These are phyloP conservation scores for Gnatocerus cornutus DNA, from an alignment of 2,888 invertebrate species.

Conservation along the genomic window DNA sequence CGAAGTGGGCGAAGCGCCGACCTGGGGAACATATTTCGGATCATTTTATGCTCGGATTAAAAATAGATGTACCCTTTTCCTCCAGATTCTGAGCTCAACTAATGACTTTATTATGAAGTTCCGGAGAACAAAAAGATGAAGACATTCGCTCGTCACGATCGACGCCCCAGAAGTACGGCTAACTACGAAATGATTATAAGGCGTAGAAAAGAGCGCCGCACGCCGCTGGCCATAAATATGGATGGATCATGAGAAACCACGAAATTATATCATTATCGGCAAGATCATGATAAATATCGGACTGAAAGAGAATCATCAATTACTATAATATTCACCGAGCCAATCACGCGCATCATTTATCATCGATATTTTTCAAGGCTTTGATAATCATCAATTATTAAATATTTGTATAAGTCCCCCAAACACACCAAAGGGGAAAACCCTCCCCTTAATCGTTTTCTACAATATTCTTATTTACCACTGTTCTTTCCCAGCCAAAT, in stretches of 20 bases:
- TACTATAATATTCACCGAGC: slow-evolving; percentile 21
- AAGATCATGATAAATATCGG: slow-evolving; percentile 47
- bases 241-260: slow-evolving; percentile 47
- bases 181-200: slow-evolving; percentile 55
- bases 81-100: slow-evolving; percentile 49
- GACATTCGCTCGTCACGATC: slow-evolving; percentile 56
- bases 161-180: slow-evolving; percentile 49
- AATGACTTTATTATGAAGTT: slow-evolving; percentile 60
- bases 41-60: slow-evolving; percentile 19
- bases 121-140: slow-evolving; percentile 54
- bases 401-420: slow-evolving; percentile 25
- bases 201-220: slow-evolving; percentile 51
- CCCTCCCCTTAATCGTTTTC: too few relatives aligned
- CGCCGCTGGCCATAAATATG: slow-evolving; percentile 47
- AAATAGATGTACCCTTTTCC: slow-evolving; percentile 15
- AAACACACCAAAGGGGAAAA: too few relatives aligned
- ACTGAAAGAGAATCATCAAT: slow-evolving; percentile 35
- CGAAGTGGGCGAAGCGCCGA: slow-evolving; percentile 12
- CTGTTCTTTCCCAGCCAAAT: too few relatives aligned
- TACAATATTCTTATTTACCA: too few relatives aligned
- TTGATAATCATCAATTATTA: slow-evolving; percentile 33
- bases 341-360: slow-evolving; percentile 36
- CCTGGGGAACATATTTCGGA: slow-evolving; percentile 9
- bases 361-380: slow-evolving; percentile 28
- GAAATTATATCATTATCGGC: slow-evolving; percentile 49